phyloP scores from a whole-genome alignment of 1,140 invertebrate species.

The Homalodisca vitripennis region DNA sequence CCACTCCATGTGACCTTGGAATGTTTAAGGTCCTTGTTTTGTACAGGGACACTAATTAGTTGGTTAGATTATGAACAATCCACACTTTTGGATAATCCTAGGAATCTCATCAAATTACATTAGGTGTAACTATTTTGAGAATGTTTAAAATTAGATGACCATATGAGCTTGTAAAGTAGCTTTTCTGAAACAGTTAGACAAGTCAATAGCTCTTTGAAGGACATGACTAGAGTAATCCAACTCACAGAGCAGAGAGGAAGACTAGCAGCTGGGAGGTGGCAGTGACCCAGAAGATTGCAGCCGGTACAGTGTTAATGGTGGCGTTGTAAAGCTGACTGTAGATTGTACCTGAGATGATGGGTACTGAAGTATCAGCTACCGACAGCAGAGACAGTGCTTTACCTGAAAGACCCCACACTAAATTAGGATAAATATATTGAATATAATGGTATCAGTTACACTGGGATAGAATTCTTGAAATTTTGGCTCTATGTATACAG shows the following conservation, averaged over 20 bases:
- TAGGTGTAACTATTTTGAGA: too few relatives aligned
- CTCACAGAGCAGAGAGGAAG: slow-evolving; percentile 61
- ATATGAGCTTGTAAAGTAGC: too few relatives aligned
- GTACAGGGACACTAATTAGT: too few relatives aligned
- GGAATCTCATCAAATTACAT: too few relatives aligned
- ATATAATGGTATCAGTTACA: slow-evolving; percentile 1
- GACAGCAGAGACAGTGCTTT: slow-evolving; percentile 71
- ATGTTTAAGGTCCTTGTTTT: too few relatives aligned
- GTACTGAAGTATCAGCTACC: slow-evolving; percentile 73
- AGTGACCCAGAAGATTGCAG: slow-evolving; percentile 65
- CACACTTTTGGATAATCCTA: too few relatives aligned
- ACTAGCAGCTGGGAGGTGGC: slow-evolving; percentile 64
- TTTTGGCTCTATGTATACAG: not conserved
- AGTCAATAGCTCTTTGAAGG: too few relatives aligned
- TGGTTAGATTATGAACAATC: too few relatives aligned
- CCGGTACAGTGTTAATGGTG: slow-evolving; percentile 55
- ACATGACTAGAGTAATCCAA: too few relatives aligned
- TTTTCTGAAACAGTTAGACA: too few relatives aligned
- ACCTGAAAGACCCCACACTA: slow-evolving; percentile 50
- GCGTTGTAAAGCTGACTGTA: slow-evolving; percentile 70
- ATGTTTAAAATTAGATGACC: too few relatives aligned
- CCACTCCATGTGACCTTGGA: too few relatives aligned
- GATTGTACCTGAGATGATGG: slow-evolving; percentile 64
- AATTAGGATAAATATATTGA: not conserved
- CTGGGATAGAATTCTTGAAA: not conserved